Base-by-base conservation (phyloP, 1,140 invertebrate species). In the Brachionus rubens region DNA sequence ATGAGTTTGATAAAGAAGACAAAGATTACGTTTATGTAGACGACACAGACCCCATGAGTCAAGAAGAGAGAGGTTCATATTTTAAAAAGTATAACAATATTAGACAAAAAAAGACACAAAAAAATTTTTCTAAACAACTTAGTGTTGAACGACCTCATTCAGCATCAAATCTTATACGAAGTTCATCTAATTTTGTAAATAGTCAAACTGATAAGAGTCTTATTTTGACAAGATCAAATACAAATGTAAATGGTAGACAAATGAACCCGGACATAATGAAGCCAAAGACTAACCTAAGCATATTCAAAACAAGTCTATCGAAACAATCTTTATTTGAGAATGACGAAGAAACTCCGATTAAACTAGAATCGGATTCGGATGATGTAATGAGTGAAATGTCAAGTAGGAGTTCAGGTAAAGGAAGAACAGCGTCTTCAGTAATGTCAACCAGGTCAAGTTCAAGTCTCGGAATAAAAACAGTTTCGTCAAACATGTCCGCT, bases 81-180 rank as follows among this genome's bases (percentile, higher is more conserved):
- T 65, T 65, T 28, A 48, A 72, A 54, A 48, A 54, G 26, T 72
- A 72, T 14, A 43, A 72, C 28, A 72, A 72, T 40, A 72, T 72
- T 54, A 12, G 68, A 48, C 68, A 72, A 48, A 72, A 72, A 54
- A 72, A 72, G 24, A 50, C 68, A 12, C 68, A 72, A 33, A 48
- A 54, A 48, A 50, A 72, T 52, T 54, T 50, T 30, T 16, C 68
- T 24, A 50, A 19, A 26, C 21, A 72, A 72, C 12, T 65, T 1
- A 41, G 36, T 24, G 36, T 36, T 3, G 24, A 65, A 21, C 28
- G 59, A 6, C 59, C 59, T 3, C 59, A 65, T n/a, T 65, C 59
- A 24, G 59, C 59, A 2, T 65, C 59, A 4, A 65, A 65, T 28
- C 30, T 65, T 21, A 41, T 41, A 19, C 21, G 59, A 43, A 43